phyloP scores from a whole-genome alignment of 2,797 vertebrate genomes.

The Cynopterus sphinx region DNA sequence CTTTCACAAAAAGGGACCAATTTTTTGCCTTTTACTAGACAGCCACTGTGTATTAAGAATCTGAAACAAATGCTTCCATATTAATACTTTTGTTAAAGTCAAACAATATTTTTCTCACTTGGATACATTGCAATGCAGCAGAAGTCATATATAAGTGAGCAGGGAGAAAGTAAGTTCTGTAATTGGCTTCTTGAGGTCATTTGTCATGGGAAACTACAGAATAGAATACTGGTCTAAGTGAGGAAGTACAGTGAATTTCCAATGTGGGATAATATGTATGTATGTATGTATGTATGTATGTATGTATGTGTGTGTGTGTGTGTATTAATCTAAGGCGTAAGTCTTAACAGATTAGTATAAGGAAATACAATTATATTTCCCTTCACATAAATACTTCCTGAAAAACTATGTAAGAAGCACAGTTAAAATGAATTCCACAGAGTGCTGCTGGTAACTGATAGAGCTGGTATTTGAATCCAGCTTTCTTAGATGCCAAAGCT shows the following conservation, averaged over 20 bases:
- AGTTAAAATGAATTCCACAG: background rate
- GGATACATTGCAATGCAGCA: background rate
- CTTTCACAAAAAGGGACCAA: background rate
- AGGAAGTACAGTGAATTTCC: background rate
- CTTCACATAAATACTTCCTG: background rate
- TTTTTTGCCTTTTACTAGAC: background rate
- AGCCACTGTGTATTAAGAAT: background rate
- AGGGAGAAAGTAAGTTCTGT: background rate
- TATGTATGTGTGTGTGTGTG: no score
- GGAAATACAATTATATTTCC: background rate
- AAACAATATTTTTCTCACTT: background rate
- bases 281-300: no score
- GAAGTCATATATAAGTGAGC: background rate
- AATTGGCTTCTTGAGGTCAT: background rate
- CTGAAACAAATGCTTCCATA: background rate
- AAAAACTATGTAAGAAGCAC: background rate
- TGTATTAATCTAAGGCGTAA: background rate
- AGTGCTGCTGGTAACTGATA: background rate
- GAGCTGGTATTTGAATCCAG: background rate
- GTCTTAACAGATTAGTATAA: background rate
- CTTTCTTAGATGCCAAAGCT: background rate
- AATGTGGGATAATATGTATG: background rate
- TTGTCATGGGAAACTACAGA: background rate
- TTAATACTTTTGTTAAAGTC: background rate
- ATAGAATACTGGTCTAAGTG: background rate